Evolutionary conservation across 2,888 invertebrate genomes (phyloP).

Genomic region (Agrochola circellaris): DNA sequence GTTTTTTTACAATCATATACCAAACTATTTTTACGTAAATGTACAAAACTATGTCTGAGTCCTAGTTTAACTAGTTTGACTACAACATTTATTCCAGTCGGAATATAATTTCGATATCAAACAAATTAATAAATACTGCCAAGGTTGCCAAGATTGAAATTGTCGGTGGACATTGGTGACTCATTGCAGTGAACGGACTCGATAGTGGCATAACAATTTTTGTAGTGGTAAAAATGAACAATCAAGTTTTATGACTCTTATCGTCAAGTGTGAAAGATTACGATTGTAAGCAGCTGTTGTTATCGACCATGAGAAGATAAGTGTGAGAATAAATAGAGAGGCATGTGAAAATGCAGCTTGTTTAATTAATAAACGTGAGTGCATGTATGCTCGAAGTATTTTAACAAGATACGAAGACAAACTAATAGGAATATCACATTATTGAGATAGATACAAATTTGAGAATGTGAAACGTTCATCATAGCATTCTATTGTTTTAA

Average conservation of each 20-base stretch:
- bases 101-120: constrained; percentile 40
- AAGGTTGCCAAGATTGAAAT: constrained; percentile 55
- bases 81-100: constrained; percentile 18
- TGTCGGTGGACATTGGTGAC: constrained; percentile 46
- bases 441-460: constrained; percentile 29
- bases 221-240: constrained; percentile 45
- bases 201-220: constrained; percentile 57
- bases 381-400: constrained; percentile 27
- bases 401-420: constrained; percentile 33
- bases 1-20: constrained; percentile 1
- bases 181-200: constrained; percentile 63
- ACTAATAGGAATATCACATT: constrained; percentile 19
- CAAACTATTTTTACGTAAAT: constrained; percentile 11
- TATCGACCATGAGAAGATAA: constrained; percentile 72
- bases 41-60: neutral
- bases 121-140: constrained; percentile 52
- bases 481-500: neutral
- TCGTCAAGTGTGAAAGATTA: constrained; percentile 64
- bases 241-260: constrained; percentile 64
- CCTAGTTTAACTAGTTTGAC: constrained; percentile 24
- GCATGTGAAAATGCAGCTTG: constrained; percentile 73
- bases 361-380: constrained; percentile 52
- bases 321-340: constrained; percentile 76
- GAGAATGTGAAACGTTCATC: constrained; percentile 29
- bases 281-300: constrained; percentile 59